Base-by-base conservation (phyloP, 2,888 invertebrate species). In the Erpobdella octoculata region DNA sequence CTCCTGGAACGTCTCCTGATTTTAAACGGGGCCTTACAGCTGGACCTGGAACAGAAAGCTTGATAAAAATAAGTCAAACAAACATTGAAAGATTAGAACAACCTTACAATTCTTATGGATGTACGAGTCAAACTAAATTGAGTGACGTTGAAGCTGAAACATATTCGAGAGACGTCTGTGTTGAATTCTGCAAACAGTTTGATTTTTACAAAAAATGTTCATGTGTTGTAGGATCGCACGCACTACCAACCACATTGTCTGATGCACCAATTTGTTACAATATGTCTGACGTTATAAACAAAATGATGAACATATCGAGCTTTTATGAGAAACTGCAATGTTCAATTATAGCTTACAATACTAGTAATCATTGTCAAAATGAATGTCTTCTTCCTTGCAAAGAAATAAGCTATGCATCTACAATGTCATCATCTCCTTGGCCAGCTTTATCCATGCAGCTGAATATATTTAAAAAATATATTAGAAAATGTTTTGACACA, bases 21-120 rank as follows among this genome's bases (percentile, higher is more conserved):
- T 21, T 53, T n/a, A 70, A 70, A 59, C 25, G 59, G 28, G 70
- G 70, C 36, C 15, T 70, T 1, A 59, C 25, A 21, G 70, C 59
- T n/a, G 70, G 59, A 35, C 70, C 59, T 0, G 70, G 70, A 21
- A 70, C 70, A 15, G 70, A 70, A 38, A 70, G 35, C 3, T 25
- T 59, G 0, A 1, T 70, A 5, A 36, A 59, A 8, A n/a, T 70
- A 18, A 5, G 9, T 18, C 48, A 53, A 21, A 70, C 70, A 25
- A 21, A 37, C 21, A 48, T 28, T 25, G 28, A 31, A n/a, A 18
- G 70, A 21, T 37, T 70, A 31, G 58, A 59, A 12, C n/a, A 53
- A 36, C 70, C 70, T 18, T 35, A 70, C 25, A 59, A 36, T 53
- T 8, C 53, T 28, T 6, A n/a, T 25, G 59, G 59, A 15, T 70